Evolutionary conservation across 2,113 vertebrate species (phyloP).

Genomic region (Lichenostomus cassidix): DNA sequence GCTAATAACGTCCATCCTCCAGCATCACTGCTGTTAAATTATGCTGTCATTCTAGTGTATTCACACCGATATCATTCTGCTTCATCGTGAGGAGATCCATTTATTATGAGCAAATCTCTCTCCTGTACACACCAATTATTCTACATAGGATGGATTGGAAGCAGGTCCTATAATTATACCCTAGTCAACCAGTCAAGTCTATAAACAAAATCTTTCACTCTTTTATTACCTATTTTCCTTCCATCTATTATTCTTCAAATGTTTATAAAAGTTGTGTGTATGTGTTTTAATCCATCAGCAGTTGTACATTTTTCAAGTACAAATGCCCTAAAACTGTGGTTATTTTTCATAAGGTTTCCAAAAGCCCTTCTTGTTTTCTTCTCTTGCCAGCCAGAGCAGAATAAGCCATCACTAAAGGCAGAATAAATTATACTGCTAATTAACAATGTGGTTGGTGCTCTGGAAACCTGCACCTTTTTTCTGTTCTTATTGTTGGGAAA

Average conservation of each 20-base stretch:
- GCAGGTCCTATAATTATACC: slow-evolving; percentile 52
- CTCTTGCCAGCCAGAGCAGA: slow-evolving; percentile 37
- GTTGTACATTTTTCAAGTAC: slow-evolving; percentile 11
- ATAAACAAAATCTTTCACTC: slow-evolving; percentile 66
- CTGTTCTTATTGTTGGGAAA: background rate
- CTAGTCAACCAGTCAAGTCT: slow-evolving; percentile 49
- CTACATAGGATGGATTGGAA: slow-evolving; percentile 65
- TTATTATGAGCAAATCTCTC: slow-evolving; percentile 56
- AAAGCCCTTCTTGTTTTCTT: slow-evolving; percentile 36
- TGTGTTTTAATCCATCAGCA: slow-evolving; percentile 45
- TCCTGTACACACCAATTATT: slow-evolving; percentile 65
- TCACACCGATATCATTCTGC: slow-evolving; percentile 37
- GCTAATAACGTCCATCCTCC: slow-evolving; percentile 38
- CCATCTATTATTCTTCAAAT: slow-evolving; percentile 46
- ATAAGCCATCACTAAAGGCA: slow-evolving; percentile 41
- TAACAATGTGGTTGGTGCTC: slow-evolving; percentile 44
- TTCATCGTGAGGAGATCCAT: slow-evolving; percentile 13
- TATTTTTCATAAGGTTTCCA: slow-evolving; percentile 37
- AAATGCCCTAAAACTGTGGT: slow-evolving; percentile 39
- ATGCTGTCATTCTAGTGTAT: slow-evolving; percentile 38
- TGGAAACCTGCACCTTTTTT: slow-evolving; percentile 6
- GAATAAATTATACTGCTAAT: slow-evolving; percentile 64
- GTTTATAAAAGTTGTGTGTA: slow-evolving; percentile 4
- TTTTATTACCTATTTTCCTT: slow-evolving; percentile 63
- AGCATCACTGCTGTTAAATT: slow-evolving; percentile 41